These are phyloP conservation scores for Anagyrus pseudococci DNA, from an alignment of 2,888 invertebrate species.

Conservation along the genomic window DNA sequence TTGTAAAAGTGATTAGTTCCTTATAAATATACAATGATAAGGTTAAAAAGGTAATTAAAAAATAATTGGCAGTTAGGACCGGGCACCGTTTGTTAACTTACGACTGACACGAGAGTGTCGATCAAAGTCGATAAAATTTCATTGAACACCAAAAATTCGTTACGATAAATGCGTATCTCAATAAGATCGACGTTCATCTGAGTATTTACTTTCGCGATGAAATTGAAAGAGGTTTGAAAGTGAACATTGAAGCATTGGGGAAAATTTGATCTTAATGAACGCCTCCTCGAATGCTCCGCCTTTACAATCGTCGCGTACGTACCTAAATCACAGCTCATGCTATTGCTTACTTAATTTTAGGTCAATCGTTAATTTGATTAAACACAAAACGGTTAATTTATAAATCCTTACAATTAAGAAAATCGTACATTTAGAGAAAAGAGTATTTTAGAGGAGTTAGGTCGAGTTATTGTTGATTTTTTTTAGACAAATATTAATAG, in stretches of 20 bases:
- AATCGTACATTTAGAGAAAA: not conserved
- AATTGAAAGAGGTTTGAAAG: not conserved
- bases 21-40: not conserved
- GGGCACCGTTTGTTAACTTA: slow-evolving; percentile 7
- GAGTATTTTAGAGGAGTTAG: not conserved
- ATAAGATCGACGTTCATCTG: too few species aligned
- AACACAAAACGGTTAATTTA: not conserved
- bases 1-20: not conserved
- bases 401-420: not conserved
- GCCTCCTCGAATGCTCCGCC: slow-evolving; percentile 15
- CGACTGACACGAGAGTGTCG: not conserved
- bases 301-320: slow-evolving; percentile 55
- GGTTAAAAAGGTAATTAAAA: not conserved
- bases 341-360: slow-evolving; percentile 58
- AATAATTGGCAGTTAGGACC: slow-evolving; percentile 14
- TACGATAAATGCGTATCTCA: not conserved
- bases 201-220: too few species aligned
- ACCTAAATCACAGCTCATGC: slow-evolving; percentile 62
- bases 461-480: not conserved
- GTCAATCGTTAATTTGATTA: slow-evolving; percentile 34
- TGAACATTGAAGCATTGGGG: too few species aligned
- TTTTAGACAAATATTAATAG: too few species aligned
- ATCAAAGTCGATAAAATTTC: slow-evolving; percentile 3
- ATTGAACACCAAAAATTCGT: not conserved
- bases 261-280: slow-evolving; percentile 17